Percentiles rank a stretch among this genome's conserved stretches.
These are phyloP conservation scores for Caradrina clavipalpis DNA, from an alignment of 2,888 invertebrate genomes.

Conservation along the genomic window DNA sequence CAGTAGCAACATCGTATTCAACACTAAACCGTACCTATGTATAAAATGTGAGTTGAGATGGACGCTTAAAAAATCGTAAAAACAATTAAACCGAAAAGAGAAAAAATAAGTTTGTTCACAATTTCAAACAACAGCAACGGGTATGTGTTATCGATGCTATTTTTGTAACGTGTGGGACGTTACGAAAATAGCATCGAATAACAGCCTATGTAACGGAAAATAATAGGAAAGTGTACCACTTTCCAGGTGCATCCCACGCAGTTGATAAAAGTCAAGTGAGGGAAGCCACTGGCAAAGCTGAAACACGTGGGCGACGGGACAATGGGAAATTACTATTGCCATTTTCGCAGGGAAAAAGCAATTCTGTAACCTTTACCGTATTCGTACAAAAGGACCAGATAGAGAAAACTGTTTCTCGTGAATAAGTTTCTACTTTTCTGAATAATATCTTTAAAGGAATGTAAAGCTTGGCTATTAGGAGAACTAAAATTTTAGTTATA, in stretches of 20 bases:
- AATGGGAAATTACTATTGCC: conserved; percentile 8
- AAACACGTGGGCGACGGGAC: conserved; percentile 33
- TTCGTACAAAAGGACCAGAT: not conserved
- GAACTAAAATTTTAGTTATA: no score
- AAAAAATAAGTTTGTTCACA: not conserved
- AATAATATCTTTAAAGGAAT: no score
- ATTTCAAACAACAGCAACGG: not conserved
- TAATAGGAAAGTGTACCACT: conserved; percentile 31
- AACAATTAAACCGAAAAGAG: not conserved
- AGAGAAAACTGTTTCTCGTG: not conserved
- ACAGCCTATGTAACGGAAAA: conserved; percentile 6
- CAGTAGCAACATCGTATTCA: not conserved
- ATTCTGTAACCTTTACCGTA: conserved; percentile 1
- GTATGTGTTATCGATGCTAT: no score
- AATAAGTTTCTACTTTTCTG: not conserved
- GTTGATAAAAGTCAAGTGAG: conserved; percentile 3
- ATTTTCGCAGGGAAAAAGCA: not conserved
- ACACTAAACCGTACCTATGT: not conserved
- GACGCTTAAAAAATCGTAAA: not conserved
- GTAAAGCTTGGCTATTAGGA: no score
- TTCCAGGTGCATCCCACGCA: conserved; percentile 38
- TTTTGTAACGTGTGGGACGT: no score
- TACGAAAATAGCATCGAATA: conserved; percentile 28
- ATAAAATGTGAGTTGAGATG: no score
- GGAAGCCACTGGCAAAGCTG: conserved; percentile 17